Conservation (phyloP, 2,888 invertebrate genomes). For the Oxycera nigricornis region DNA sequence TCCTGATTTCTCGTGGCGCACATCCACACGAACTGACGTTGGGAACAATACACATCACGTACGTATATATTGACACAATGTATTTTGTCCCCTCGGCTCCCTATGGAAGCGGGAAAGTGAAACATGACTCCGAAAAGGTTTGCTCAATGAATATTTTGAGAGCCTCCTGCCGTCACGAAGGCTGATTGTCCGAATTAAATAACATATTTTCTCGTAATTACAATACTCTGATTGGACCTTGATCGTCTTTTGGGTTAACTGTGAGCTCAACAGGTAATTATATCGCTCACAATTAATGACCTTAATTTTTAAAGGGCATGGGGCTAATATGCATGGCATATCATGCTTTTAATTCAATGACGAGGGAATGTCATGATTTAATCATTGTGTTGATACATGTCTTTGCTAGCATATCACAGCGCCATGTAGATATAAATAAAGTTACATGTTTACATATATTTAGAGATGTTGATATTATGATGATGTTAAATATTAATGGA, state of each 20-base stretch:
- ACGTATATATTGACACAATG: not conserved
- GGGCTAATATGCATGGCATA: not conserved
- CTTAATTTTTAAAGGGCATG: not conserved
- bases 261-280: slow-evolving; percentile 30
- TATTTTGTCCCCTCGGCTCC: slow-evolving; percentile 15
- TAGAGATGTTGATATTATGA: no score
- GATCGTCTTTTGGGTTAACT: slow-evolving; percentile 25
- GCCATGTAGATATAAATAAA: no score
- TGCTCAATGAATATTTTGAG: slow-evolving; percentile 36
- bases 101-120: slow-evolving; percentile 21
- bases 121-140: slow-evolving; percentile 25
- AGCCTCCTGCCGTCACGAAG: slow-evolving; percentile 35
- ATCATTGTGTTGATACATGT: no score
- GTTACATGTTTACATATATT: no score
- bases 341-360: no score
- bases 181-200: slow-evolving; percentile 35
- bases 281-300: slow-evolving; percentile 21
- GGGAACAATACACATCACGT: not conserved
- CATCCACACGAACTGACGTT: not conserved
- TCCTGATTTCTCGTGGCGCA: slow-evolving; percentile 41
- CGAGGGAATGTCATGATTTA: no score
- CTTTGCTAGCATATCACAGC: no score
- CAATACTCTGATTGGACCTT: slow-evolving; percentile 27
- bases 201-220: slow-evolving; percentile 38
- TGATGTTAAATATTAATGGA: no score